Evolutionary conservation across 2,113 vertebrate species (phyloP), one percentile per base, ranked within the genome.

Genomic region (Xenopus borealis): DNA sequence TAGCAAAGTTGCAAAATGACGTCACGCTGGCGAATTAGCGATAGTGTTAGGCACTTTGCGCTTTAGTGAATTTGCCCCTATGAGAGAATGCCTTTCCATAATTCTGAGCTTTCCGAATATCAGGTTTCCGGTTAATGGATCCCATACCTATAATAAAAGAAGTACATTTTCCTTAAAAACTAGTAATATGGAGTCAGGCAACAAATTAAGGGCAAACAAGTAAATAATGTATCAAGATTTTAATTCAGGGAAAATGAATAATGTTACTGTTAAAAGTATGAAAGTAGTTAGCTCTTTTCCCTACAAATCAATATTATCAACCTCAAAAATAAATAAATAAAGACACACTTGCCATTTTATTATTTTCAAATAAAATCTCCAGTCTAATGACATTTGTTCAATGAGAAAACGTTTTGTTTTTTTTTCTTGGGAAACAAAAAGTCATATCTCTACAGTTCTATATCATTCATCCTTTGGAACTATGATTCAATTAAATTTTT

Each of bases 331-430:
- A 40, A 40, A 40, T 7, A 40, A 40, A 40, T 12, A 65, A 27
- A 23, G 72, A 73, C 57, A 73, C 63, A 66, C 50, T 73, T 73
- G 64, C 63, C 64, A 74, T 74, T 66, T 67, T 67, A 74, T 74
- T 66, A 58, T 66, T 74, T 74, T 50, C 66, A 74, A 74, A 74
- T 66, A 52, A 74, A 74, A 72, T 72, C 71, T 72, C 71, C 47
- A 65, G 65, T 53, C 27, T 72, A 72, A 59, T 74, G 64, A 66
- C 72, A 67, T 74, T 58, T 74, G 64, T 47, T 67, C 64, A 66
- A 66, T 73, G 50, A 65, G 50, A 74, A 59, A 58, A 27, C 66
- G 5, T 12, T 12, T 50, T 46, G 10, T 50, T 50, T 50, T 50
- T 18, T 58, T 58, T 58, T 19, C 55, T 58, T 58, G 17, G 2